Percentiles rank a stretch among this genome's conserved stretches.
phyloP scores from a whole-genome alignment of 2,888 invertebrate species.

The Phengaris alcon region DNA sequence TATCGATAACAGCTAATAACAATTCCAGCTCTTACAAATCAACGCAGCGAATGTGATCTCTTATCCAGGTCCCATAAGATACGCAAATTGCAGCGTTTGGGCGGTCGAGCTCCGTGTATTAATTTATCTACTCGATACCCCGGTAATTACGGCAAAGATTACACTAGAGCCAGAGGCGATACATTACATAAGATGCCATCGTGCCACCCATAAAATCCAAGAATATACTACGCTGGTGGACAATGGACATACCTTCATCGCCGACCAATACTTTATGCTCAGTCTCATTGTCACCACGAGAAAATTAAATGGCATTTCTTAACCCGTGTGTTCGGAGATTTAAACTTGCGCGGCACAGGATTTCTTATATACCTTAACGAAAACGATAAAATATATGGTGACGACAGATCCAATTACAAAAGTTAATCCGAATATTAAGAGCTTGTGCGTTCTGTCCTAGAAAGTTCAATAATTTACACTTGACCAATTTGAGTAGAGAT shows the following conservation, averaged over 20 bases:
- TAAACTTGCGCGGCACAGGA: background rate
- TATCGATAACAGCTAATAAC: conserved; percentile 2
- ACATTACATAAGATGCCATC: conserved; percentile 12
- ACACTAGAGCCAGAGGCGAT: conserved; percentile 7
- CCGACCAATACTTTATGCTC: conserved; percentile 9
- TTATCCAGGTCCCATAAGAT: conserved; percentile 34
- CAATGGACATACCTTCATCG: conserved; percentile 18
- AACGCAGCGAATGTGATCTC: conserved; percentile 3
- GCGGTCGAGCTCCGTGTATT: conserved; percentile 43
- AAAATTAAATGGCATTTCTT: conserved; percentile 16
- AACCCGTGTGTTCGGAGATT: background rate
- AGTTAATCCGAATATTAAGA: background rate
- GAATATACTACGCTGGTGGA: conserved; percentile 3
- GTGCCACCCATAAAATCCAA: conserved; percentile 6
- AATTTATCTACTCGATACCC: conserved; percentile 42
- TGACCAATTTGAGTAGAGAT: no score
- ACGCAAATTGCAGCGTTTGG: conserved; percentile 60
- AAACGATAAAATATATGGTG: background rate
- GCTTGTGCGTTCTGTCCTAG: no score
- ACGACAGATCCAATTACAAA: background rate
- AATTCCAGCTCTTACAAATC: conserved; percentile 16
- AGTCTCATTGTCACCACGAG: conserved; percentile 19
- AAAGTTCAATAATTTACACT: no score
- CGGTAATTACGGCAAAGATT: conserved; percentile 43
- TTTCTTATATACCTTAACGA: background rate